Percentiles rank a stretch among this genome's conserved stretches.
These are phyloP conservation scores for Nannoperca obscura DNA, from an alignment of 2,797 vertebrate genomes.

Conservation along the genomic window DNA sequence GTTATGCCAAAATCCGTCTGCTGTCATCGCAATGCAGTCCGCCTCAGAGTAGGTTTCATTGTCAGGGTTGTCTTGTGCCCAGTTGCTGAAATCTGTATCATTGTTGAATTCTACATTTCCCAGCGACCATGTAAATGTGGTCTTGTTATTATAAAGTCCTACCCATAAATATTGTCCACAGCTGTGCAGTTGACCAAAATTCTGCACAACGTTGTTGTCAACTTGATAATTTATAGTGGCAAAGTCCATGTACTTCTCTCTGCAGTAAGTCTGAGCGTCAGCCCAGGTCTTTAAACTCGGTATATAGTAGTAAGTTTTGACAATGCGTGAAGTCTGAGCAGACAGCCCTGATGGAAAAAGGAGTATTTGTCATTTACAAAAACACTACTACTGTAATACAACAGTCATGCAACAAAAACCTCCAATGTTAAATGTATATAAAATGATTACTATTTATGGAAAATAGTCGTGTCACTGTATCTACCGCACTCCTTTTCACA, in stretches of 20 bases:
- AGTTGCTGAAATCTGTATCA: conserved; percentile 15
- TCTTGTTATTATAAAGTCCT: conserved; percentile 53
- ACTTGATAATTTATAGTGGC: conserved; percentile 36
- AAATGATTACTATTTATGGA: background rate
- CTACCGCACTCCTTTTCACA: background rate
- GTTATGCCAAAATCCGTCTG: fast-evolving
- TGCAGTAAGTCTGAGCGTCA: conserved; percentile 69
- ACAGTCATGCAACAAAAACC: background rate
- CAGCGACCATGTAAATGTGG: conserved; percentile 62
- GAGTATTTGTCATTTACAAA: background rate
- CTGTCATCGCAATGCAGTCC: background rate
- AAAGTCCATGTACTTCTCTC: conserved; percentile 59
- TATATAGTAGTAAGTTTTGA: conserved; percentile 56
- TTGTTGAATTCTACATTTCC: background rate
- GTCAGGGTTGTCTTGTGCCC: fast-evolving
- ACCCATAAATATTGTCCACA: conserved; percentile 46
- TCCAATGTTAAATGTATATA: background rate
- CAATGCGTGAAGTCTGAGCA: background rate
- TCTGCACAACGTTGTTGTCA: conserved; percentile 4
- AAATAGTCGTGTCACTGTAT: background rate
- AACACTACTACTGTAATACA: background rate
- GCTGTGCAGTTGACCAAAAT: background rate
- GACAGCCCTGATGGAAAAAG: conserved; percentile 41
- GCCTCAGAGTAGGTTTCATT: fast-evolving
- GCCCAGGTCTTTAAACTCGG: conserved; percentile 44